These are phyloP conservation scores for Thunnus albacares DNA, from an alignment of 2,797 vertebrate species.

Conservation along the genomic window DNA sequence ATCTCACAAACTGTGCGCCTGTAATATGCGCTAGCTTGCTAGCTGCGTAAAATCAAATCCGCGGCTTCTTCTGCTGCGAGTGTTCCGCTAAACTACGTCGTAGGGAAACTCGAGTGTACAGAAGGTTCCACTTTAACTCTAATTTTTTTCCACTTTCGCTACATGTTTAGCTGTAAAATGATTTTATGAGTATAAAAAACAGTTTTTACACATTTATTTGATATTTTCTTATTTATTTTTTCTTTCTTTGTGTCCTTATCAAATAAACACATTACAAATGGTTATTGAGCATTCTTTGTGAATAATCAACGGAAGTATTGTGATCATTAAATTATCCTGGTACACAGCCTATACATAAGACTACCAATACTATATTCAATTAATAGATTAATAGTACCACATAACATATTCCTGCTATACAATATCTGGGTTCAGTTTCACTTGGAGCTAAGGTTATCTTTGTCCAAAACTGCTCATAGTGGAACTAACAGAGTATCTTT, in stretches of 20 bases:
- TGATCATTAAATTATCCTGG: not conserved
- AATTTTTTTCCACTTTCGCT: not conserved
- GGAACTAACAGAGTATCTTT: not conserved
- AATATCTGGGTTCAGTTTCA: not conserved
- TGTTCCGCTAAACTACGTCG: constrained; percentile 51
- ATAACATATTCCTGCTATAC: not conserved
- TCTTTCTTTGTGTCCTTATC: not conserved
- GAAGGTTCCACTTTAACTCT: constrained; percentile 54
- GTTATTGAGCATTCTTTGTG: not conserved
- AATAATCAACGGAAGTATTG: not conserved
- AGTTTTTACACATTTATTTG: not conserved
- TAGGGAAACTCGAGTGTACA: constrained; percentile 42
- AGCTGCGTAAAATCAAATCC: constrained; percentile 75
- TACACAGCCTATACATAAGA: not conserved
- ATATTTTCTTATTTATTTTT: not conserved
- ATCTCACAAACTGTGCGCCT: constrained; percentile 2
- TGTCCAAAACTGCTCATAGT: not conserved
- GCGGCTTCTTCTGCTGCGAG: constrained; percentile 77
- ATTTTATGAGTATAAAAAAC: not conserved
- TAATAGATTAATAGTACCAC: not conserved
- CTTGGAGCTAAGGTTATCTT: not conserved
- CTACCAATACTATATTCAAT: not conserved
- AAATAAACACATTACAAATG: not conserved
- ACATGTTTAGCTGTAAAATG: not conserved
- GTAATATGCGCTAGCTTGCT: constrained; percentile 42